A percentile compares a stretch with the other conserved stretches of the same genome.
phyloP scores from a whole-genome alignment of 2,113 vertebrate species.

The Dipodomys merriami region DNA sequence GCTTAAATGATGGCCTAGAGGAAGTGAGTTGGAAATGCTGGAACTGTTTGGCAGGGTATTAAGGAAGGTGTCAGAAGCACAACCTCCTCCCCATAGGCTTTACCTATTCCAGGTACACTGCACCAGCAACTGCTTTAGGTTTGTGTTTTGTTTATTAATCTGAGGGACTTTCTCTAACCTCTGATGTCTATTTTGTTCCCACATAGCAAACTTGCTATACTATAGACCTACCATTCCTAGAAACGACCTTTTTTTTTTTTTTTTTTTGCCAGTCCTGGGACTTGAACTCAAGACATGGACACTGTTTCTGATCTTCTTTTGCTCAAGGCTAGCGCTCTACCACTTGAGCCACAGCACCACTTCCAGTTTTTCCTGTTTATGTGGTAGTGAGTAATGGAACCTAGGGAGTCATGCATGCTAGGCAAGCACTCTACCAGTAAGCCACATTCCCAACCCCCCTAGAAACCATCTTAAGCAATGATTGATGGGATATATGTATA shows the following conservation, averaged over 20 bases:
- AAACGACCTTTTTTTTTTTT: too few species aligned
- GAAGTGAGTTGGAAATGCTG: neutral
- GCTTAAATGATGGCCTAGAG: neutral
- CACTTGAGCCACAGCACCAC: too few species aligned
- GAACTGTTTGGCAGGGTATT: neutral
- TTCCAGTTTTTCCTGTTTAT: too few species aligned
- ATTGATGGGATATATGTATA: neutral
- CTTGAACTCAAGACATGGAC: too few species aligned
- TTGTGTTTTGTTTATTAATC: neutral
- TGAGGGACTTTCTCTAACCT: neutral
- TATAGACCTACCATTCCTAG: neutral
- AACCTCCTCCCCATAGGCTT: neutral
- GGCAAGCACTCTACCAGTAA: too few species aligned
- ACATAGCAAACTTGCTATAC: neutral
- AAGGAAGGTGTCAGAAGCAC: neutral
- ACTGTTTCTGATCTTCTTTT: too few species aligned
- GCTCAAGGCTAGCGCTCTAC: too few species aligned
- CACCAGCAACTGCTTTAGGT: neutral
- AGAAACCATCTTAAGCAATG: neutral
- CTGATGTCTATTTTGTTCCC: constrained; percentile 15
- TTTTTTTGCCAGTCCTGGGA: too few species aligned
- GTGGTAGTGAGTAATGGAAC: too few species aligned
- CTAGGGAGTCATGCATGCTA: too few species aligned
- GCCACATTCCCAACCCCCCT: too few species aligned
- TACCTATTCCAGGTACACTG: neutral